Base-by-base conservation (phyloP, 1,140 invertebrate genomes). In the Ceratina japonica region DNA sequence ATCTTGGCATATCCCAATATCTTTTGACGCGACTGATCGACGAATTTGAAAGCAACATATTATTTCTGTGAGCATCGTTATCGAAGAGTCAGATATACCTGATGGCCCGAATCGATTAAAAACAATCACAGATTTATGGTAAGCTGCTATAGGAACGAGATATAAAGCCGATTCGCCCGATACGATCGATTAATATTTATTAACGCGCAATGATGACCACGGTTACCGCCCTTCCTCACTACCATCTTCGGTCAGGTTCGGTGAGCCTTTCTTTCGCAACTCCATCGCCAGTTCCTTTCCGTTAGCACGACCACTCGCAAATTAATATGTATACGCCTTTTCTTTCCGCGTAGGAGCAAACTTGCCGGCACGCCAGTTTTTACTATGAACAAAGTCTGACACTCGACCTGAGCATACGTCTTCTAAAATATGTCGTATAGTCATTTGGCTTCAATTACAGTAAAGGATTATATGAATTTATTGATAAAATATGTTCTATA, bases 241-340 rank as follows among this genome's bases (percentile, higher is more conserved):
- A 75, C 73, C 83, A 82, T 82, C 80, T 86, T 86, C 83, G 79
- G 75, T 82, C 49, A 85, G 76, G 44, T 79, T 75, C 86, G 73
- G 72, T 82, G 74, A 80, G 59, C 37, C 72, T 87, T 84, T 79
- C 84, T 88, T 86, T 87, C 81, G 82, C 72, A 87, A 88, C 78
- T 31, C 65, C 44, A 75, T 49, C n/a, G 64, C 54, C 75, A 83
- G 65, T 88, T 83, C 81, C 79, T 86, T 85, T 84, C 75, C 75
- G 61, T 84, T 51, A 51, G 75, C 77, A 82, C 73, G 63, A 72
- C 70, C 58, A 59, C 59, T 56, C 64, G 31, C 31, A 52, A 77
- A 75, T 79, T 81, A 87, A 87, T 82, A 56, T 44, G 37, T 44
- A 66, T 80, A 81, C 78, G 72, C 72, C 74, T 79, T 83, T 88